Conservation (phyloP, 1,140 invertebrate species). For the Eupeodes corollae region DNA sequence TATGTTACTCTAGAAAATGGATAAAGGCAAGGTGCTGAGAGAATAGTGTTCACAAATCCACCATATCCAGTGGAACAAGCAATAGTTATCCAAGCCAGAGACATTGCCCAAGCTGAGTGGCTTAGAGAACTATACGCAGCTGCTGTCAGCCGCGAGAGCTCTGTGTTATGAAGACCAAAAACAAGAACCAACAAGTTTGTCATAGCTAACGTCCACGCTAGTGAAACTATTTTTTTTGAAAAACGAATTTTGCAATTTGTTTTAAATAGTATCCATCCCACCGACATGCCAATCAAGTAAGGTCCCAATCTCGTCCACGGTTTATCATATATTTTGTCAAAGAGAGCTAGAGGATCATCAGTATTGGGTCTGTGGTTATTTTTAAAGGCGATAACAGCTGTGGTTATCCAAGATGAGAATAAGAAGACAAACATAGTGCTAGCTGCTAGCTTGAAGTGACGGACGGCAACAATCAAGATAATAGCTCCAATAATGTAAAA, state of each 20-base stretch:
- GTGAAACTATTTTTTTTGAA: constrained; percentile 53
- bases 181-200: constrained; percentile 55
- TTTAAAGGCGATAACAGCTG: constrained; percentile 63
- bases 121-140: constrained; percentile 74
- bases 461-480: constrained; percentile 58
- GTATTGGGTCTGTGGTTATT: constrained; percentile 68
- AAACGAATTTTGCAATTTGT: constrained; percentile 67
- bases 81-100: constrained; percentile 74
- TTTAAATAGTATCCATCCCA: constrained; percentile 71
- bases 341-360: constrained; percentile 69
- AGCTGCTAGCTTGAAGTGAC: constrained; percentile 62
- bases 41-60: constrained; percentile 57
- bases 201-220: constrained; percentile 57
- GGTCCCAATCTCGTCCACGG: constrained; percentile 74
- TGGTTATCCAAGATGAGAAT: constrained; percentile 64
- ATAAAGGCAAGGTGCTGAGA: constrained; percentile 66
- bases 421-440: constrained; percentile 50
- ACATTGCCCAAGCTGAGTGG: constrained; percentile 72
- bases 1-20: constrained; percentile 75
- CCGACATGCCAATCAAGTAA: constrained; percentile 71
- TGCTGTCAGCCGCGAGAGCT: constrained; percentile 53
- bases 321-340: constrained; percentile 81
- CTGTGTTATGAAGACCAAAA: constrained; percentile 61
- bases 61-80: constrained; percentile 81
- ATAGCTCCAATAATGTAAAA: constrained; percentile 71